A percentile compares a stretch with the other conserved stretches of the same genome.
These are phyloP conservation scores for Pterostichus niger DNA, from an alignment of 2,888 invertebrate genomes.

Conservation along the genomic window DNA sequence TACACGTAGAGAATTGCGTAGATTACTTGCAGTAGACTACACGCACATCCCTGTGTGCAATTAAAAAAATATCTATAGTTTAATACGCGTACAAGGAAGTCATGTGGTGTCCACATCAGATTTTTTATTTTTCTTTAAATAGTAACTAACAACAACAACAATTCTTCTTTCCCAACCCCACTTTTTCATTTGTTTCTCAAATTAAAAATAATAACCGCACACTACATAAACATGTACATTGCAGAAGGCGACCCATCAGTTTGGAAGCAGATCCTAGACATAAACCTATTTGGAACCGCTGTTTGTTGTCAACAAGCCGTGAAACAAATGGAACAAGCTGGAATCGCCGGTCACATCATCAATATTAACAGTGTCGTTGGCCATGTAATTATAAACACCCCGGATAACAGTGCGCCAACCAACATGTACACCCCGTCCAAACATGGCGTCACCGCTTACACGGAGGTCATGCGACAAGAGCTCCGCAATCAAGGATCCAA, in stretches of 20 bases:
- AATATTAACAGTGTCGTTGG: constrained; percentile 69
- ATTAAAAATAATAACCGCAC: too few species aligned
- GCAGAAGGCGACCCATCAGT: constrained; percentile 47
- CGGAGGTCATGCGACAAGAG: constrained; percentile 70
- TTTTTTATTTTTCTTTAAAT: too few species aligned
- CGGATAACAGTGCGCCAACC: constrained; percentile 40
- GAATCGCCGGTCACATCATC: constrained; percentile 69
- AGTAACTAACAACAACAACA: too few species aligned
- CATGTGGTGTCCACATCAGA: too few species aligned
- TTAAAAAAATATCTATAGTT: too few species aligned
- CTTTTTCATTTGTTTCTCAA: too few species aligned
- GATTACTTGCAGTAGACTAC: too few species aligned
- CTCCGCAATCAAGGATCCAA: constrained; percentile 64
- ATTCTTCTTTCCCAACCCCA: too few species aligned
- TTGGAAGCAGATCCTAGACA: constrained; percentile 60
- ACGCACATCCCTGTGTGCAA: too few species aligned
- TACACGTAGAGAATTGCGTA: too few species aligned
- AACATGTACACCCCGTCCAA: constrained; percentile 68
- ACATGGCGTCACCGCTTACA: constrained; percentile 69
- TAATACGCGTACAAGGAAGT: too few species aligned
- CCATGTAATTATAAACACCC: constrained; percentile 60
- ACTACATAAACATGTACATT: too few species aligned
- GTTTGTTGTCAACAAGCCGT: constrained; percentile 68
- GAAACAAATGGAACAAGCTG: constrained; percentile 68
- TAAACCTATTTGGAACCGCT: constrained; percentile 67